Evolutionary conservation across 2,888 invertebrate species (phyloP).

Genomic region (Tipula helvola): DNA sequence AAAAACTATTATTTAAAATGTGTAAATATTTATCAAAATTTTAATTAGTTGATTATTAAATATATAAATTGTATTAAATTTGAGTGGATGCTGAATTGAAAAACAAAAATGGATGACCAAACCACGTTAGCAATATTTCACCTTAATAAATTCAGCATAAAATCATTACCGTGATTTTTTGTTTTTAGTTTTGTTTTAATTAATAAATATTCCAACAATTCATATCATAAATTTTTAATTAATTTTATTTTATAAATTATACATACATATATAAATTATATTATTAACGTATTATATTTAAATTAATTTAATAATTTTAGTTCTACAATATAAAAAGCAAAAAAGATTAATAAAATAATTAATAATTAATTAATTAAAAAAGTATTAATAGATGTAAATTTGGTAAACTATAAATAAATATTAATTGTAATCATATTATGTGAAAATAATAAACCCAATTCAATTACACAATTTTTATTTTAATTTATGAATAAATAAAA

Average conservation of each 20-base stretch:
- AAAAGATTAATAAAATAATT: neutral
- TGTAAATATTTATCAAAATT: neutral
- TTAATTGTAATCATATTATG: neutral
- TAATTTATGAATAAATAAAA: neutral
- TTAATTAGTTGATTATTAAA: neutral
- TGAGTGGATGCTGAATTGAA: neutral
- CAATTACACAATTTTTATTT: neutral
- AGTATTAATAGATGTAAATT: conserved; percentile 4
- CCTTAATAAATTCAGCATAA: neutral
- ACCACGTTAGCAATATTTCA: neutral
- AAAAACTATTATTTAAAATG: neutral
- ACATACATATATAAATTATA: neutral
- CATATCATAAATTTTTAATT: neutral
- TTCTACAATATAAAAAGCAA: neutral
- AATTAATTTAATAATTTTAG: neutral
- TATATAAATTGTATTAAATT: neutral
- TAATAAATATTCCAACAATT: neutral
- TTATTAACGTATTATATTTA: neutral
- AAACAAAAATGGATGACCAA: neutral
- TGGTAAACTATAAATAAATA: neutral
- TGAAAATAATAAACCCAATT: neutral
- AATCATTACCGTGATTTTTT: neutral
- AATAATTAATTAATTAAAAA: neutral
- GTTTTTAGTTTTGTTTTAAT: neutral
- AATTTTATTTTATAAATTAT: neutral